Evolutionary conservation across 1,140 invertebrate species (phyloP).

Genomic region (Bombyx mandarina): DNA sequence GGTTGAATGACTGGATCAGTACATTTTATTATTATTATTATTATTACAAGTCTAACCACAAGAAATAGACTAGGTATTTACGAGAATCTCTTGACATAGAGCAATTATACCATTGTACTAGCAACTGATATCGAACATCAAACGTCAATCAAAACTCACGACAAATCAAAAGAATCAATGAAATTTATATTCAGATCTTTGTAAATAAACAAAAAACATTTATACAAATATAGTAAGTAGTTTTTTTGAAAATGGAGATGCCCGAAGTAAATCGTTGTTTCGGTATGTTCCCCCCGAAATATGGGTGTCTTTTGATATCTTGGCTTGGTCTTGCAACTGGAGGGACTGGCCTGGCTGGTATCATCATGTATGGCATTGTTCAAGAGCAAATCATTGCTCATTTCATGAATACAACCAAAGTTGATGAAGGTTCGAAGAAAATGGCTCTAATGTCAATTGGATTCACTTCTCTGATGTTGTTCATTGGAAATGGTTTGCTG

Average conservation of each 20-base stretch:
- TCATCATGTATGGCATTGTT: constrained; percentile 30
- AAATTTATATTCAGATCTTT: neutral
- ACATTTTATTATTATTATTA: too few relatives aligned
- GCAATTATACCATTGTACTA: too few relatives aligned
- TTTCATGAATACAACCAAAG: constrained; percentile 8
- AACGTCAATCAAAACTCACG: too few relatives aligned
- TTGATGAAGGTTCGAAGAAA: constrained; percentile 26
- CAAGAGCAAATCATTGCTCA: constrained; percentile 19
- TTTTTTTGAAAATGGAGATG: constrained; percentile 20
- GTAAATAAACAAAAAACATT: neutral
- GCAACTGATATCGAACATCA: too few relatives aligned
- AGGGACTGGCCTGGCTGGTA: constrained; percentile 19
- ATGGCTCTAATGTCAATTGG: constrained; percentile 24
- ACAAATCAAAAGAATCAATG: too few relatives aligned
- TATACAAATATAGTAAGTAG: constrained; percentile 4
- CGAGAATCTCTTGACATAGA: too few relatives aligned
- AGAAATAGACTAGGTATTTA: too few relatives aligned
- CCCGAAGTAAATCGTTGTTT: constrained; percentile 27
- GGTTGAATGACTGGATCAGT: too few relatives aligned
- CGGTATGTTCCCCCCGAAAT: constrained; percentile 25
- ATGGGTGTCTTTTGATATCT: constrained; percentile 32
- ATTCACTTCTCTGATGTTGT: constrained; percentile 26
- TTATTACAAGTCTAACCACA: too few relatives aligned
- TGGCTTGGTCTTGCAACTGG: constrained; percentile 27
- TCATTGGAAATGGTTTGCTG: constrained; percentile 18